Evolutionary conservation across 2,888 invertebrate genomes (phyloP).

Genomic region (Brenthis ino): DNA sequence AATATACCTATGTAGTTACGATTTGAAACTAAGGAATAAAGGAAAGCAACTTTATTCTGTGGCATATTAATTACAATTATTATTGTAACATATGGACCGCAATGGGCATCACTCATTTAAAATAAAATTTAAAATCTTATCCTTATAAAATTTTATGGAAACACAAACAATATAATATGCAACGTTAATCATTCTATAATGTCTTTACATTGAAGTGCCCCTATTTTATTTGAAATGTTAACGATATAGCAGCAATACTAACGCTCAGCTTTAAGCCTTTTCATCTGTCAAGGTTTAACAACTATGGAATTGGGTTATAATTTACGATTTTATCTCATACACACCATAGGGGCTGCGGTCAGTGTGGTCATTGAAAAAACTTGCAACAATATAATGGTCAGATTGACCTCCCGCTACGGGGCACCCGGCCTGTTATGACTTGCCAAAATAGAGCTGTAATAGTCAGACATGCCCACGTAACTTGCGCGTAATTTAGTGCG

Average conservation of each 20-base stretch:
- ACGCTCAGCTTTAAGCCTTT: conserved; percentile 73
- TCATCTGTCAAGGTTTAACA: conserved; percentile 81
- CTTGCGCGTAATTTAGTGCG: conserved; percentile 74
- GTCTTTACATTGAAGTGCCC: conserved; percentile 65
- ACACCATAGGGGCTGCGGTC: conserved; percentile 78
- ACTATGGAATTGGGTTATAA: conserved; percentile 81
- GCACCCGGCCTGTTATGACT: conserved; percentile 76
- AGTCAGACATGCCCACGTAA: conserved; percentile 78
- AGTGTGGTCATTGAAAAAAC: conserved; percentile 71
- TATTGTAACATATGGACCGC: conserved; percentile 2
- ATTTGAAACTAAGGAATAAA: too few relatives aligned
- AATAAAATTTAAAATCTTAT: conserved; percentile 24
- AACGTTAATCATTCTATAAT: conserved; percentile 68
- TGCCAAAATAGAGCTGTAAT: conserved; percentile 80
- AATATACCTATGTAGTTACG: too few relatives aligned
- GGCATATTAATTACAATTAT: not conserved
- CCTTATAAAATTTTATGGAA: conserved; percentile 33
- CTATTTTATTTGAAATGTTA: conserved; percentile 74
- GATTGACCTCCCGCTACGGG: conserved; percentile 56
- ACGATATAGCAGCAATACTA: conserved; percentile 70
- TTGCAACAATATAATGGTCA: conserved; percentile 67
- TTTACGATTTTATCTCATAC: conserved; percentile 80
- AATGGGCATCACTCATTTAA: conserved; percentile 13
- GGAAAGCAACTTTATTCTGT: not conserved
- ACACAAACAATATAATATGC: conserved; percentile 34